Evolutionary conservation across 1,140 invertebrate genomes (phyloP).

Genomic region (Anadara kagoshimensis): DNA sequence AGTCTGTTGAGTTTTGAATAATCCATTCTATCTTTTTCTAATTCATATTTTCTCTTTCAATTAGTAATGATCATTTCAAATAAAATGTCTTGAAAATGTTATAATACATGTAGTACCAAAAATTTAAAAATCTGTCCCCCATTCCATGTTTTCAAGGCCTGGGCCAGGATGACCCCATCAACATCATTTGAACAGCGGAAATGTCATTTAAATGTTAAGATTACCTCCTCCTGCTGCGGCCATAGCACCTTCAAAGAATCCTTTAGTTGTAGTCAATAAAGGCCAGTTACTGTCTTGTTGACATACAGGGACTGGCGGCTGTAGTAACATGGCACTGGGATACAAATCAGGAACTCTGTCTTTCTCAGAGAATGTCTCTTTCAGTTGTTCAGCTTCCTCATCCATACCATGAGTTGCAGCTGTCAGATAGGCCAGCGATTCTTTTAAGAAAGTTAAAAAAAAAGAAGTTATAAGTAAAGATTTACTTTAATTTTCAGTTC

Average conservation of each 20-base stretch:
- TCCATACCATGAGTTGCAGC: slow-evolving; percentile 94
- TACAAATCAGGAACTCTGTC: slow-evolving; percentile 84
- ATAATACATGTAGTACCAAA: no score
- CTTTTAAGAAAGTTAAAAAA: slow-evolving; percentile 68
- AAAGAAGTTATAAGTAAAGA: neutral
- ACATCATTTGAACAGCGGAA: no score
- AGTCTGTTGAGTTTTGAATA: no score
- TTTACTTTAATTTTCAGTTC: neutral
- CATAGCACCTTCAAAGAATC: slow-evolving; percentile 86
- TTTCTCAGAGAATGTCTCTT: slow-evolving; percentile 79
- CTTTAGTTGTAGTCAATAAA: slow-evolving; percentile 89
- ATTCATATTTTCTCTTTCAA: no score
- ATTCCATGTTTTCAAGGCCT: no score
- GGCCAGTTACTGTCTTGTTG: slow-evolving; percentile 95
- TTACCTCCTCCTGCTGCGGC: slow-evolving; percentile 52
- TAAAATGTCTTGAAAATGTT: no score
- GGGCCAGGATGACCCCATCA: no score
- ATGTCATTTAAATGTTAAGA: no score
- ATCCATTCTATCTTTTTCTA: no score
- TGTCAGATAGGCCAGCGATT: slow-evolving; percentile 91
- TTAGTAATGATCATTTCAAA: no score
- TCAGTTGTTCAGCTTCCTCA: slow-evolving; percentile 86
- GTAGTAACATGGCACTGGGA: slow-evolving; percentile 85
- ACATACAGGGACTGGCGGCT: slow-evolving; percentile 91
- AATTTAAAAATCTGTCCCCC: no score